These are phyloP conservation scores for Volucella bombylans DNA, from an alignment of 2,888 invertebrate species.

Conservation along the genomic window DNA sequence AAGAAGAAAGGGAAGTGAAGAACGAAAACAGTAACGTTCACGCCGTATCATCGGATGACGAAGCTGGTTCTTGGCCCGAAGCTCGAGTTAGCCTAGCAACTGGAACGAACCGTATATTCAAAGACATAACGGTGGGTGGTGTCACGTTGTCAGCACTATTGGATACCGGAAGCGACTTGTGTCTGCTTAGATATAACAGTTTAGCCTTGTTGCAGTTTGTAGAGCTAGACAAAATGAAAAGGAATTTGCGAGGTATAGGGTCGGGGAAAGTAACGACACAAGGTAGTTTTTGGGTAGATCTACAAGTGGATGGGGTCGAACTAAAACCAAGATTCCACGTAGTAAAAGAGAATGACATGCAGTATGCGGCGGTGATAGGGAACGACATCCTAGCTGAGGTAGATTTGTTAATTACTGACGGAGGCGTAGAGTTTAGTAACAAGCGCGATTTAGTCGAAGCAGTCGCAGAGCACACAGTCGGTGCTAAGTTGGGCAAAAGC, in stretches of 20 bases:
- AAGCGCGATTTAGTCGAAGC: too few species aligned
- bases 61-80: slow-evolving; percentile 14
- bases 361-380: background rate
- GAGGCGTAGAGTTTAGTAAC: too few species aligned
- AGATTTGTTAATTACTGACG: background rate
- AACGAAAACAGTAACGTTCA: background rate
- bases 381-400: slow-evolving; percentile 2
- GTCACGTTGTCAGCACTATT: too few species aligned
- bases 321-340: slow-evolving; percentile 10
- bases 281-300: slow-evolving; percentile 3
- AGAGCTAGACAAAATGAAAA: background rate
- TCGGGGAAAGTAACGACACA: background rate
- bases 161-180: too few species aligned
- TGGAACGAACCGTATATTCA: too few species aligned
- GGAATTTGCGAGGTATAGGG: background rate
- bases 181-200: too few species aligned
- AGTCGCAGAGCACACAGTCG: background rate
- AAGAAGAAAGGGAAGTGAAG: background rate
- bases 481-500: background rate
- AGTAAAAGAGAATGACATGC: background rate
- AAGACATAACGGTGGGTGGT: too few species aligned
- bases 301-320: background rate
- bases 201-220: too few species aligned
- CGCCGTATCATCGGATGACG: background rate
- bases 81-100: background rate